Evolutionary conservation across 1,140 invertebrate genomes (phyloP).

Genomic region (Tetramorium parvispinum): DNA sequence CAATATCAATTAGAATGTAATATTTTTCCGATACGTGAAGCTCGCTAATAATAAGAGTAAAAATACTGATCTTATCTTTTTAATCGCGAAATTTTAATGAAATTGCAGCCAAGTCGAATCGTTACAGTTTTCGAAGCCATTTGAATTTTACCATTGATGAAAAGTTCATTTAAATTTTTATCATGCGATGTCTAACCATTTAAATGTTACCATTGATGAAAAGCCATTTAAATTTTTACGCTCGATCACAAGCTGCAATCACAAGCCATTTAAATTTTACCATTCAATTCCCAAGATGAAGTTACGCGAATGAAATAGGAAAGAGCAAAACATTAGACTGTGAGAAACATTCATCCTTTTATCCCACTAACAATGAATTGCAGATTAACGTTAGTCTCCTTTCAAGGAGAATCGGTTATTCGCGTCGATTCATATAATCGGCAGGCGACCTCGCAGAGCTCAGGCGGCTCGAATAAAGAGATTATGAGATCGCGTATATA

Average conservation of each 20-base stretch:
- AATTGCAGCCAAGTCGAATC: background rate
- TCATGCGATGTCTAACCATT: background rate
- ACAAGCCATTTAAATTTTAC: background rate
- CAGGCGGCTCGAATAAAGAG: conserved; percentile 18
- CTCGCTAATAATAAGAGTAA: background rate
- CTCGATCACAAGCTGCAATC: too few relatives aligned
- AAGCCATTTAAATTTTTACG: background rate
- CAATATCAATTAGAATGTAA: background rate
- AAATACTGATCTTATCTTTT: background rate
- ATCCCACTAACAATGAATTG: background rate
- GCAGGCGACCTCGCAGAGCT: background rate
- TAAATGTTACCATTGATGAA: background rate
- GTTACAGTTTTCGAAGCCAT: background rate
- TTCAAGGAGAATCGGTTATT: background rate
- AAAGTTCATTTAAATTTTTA: background rate
- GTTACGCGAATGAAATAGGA: background rate
- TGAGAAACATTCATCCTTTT: background rate
- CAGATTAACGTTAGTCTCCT: background rate
- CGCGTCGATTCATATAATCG: background rate
- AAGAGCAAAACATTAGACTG: background rate
- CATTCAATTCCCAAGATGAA: background rate
- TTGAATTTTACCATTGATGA: background rate
- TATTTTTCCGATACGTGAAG: background rate
- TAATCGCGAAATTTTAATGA: background rate
- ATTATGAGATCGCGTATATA: conserved; percentile 23